phyloP scores from a whole-genome alignment of 2,888 invertebrate genomes.

The Pammene aurita region DNA sequence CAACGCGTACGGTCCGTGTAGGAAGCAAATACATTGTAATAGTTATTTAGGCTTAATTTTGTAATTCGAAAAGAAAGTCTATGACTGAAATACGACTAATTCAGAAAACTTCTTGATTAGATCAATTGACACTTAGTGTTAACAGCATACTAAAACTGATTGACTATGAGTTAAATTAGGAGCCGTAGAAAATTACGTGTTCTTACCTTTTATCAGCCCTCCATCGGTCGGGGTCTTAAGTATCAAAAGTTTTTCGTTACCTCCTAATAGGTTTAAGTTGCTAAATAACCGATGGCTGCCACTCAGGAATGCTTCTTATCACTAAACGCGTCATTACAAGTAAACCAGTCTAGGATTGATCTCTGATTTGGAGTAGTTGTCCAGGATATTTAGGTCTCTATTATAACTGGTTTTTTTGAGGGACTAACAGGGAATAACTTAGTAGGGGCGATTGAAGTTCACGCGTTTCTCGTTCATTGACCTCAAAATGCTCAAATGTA shows the following conservation, averaged over 20 bases:
- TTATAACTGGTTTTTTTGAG: neutral
- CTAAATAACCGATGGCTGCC: conserved; percentile 28
- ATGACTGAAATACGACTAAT: too few species aligned
- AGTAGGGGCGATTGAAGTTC: conserved; percentile 46
- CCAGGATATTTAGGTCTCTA: neutral
- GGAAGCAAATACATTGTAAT: too few species aligned
- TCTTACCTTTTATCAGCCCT: conserved; percentile 23
- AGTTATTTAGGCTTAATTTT: too few species aligned
- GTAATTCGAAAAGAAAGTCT: too few species aligned
- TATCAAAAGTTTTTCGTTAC: conserved; percentile 35
- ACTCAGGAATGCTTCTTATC: conserved; percentile 2
- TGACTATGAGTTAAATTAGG: neutral
- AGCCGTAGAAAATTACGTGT: conserved; percentile 11
- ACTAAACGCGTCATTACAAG: neutral
- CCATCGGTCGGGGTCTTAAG: conserved; percentile 29
- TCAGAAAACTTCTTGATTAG: too few species aligned
- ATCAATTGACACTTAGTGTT: neutral
- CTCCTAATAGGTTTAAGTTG: conserved; percentile 35
- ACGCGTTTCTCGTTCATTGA: conserved; percentile 45
- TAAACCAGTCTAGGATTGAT: neutral
- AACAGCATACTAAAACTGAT: conserved; percentile 1
- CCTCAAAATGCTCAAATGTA: conserved; percentile 30
- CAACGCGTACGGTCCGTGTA: too few species aligned
- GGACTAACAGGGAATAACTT: neutral
- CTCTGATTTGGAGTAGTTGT: neutral